Conservation (phyloP, 2,797 vertebrate genomes). For the Sebastes trivittatus region DNA sequence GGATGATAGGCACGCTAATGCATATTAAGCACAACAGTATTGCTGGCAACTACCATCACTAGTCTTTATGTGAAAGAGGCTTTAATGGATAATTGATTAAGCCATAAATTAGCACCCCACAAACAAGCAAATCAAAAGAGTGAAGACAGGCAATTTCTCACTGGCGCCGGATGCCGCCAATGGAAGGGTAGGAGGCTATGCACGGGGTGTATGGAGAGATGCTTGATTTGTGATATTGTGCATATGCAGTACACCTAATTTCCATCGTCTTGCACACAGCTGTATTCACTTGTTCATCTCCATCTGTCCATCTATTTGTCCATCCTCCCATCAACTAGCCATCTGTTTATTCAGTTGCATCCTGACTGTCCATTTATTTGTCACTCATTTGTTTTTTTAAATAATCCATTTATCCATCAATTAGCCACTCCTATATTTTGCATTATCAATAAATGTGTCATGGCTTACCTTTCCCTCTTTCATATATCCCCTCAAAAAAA, state of each 20-base stretch:
- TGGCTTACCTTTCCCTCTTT: not conserved
- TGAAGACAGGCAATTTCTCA: conserved; percentile 57
- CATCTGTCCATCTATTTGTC: conserved; percentile 13
- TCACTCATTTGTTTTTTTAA: not conserved
- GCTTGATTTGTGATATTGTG: conserved; percentile 47
- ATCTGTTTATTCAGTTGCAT: not conserved
- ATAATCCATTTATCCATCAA: not conserved
- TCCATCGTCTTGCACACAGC: not conserved
- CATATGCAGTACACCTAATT: conserved; percentile 7
- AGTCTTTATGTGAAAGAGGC: conserved; percentile 68
- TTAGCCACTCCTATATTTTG: not conserved
- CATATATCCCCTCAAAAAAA: not conserved
- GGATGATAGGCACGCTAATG: conserved; percentile 70
- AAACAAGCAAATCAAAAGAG: conserved; percentile 79
- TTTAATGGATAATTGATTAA: conserved; percentile 83
- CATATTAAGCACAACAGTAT: conserved; percentile 71
- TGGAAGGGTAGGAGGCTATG: conserved; percentile 20
- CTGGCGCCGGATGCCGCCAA: conserved; percentile 12
- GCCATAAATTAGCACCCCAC: conserved; percentile 73
- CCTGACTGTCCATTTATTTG: not conserved
- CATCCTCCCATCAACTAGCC: not conserved
- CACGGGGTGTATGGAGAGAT: conserved; percentile 9
- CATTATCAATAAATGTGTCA: not conserved
- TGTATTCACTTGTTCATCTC: conserved; percentile 29
- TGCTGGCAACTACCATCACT: conserved; percentile 65